Percentiles rank a stretch among this genome's conserved stretches.
These are phyloP conservation scores for Dichetophora obliterata DNA, from an alignment of 2,888 invertebrate species.

Conservation along the genomic window DNA sequence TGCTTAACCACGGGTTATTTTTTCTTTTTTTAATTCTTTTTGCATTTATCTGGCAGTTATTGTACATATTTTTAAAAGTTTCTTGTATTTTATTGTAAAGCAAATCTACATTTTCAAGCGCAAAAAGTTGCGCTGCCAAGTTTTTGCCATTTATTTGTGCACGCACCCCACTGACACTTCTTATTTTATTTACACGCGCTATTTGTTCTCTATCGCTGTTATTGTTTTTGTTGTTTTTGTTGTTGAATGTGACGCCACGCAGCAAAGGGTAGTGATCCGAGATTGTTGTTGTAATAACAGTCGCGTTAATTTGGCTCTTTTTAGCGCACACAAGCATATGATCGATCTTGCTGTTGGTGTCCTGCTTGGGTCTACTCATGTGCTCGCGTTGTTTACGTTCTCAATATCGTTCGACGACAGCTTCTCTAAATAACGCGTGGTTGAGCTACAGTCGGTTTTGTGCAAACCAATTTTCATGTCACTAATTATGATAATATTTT, in stretches of 20 bases:
- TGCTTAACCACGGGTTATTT: neutral
- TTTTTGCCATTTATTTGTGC: no score
- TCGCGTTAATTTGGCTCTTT: neutral
- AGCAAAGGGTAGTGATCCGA: neutral
- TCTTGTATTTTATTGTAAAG: neutral
- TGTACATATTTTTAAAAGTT: neutral
- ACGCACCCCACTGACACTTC: neutral
- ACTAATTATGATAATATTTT: no score
- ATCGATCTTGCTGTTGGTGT: neutral
- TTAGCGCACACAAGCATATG: neutral
- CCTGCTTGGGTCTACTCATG: neutral
- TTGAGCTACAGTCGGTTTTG: neutral
- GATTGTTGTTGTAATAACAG: neutral
- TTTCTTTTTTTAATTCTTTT: neutral
- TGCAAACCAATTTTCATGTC: no score
- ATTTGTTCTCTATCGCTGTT: neutral
- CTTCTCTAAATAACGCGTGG: neutral
- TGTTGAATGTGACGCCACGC: neutral
- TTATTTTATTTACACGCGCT: neutral
- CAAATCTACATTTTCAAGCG: neutral
- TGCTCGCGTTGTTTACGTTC: neutral
- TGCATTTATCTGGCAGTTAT: neutral
- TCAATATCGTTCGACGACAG: neutral
- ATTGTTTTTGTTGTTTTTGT: neutral
- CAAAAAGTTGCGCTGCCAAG: neutral